phyloP scores from a whole-genome alignment of 2,797 vertebrate genomes.

The Decapterus maruadsi region DNA sequence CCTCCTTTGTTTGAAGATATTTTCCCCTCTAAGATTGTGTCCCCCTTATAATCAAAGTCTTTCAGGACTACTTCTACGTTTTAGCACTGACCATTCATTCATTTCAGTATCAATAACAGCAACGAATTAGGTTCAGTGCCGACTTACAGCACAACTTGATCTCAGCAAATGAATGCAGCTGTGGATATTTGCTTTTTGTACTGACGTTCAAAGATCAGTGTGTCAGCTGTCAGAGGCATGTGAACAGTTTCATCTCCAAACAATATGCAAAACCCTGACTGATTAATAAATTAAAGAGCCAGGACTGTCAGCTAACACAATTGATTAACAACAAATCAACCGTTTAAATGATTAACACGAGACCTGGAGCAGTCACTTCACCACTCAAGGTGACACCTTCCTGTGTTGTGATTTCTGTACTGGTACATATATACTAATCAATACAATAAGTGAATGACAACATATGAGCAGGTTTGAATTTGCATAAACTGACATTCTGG shows the following conservation, averaged over 20 bases:
- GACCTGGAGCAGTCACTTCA: constrained; percentile 58
- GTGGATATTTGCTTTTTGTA: constrained; percentile 10
- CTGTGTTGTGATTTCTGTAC: constrained; percentile 30
- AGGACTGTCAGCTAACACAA: constrained; percentile 52
- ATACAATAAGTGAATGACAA: constrained; percentile 31
- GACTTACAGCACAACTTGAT: too few species aligned
- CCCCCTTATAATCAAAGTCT: too few species aligned
- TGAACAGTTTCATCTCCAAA: constrained; percentile 33
- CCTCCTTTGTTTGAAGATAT: too few species aligned
- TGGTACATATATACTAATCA: constrained; percentile 52
- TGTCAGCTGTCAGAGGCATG: background rate
- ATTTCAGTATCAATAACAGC: background rate
- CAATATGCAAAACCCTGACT: constrained; percentile 46
- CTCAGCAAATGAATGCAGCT: background rate
- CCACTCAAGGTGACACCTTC: constrained; percentile 31
- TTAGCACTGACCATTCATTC: background rate
- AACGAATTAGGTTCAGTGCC: too few species aligned
- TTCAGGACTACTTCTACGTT: too few species aligned
- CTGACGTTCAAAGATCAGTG: constrained; percentile 21
- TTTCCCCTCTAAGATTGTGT: too few species aligned
- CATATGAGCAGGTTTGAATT: constrained; percentile 25
- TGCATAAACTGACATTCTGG: constrained; percentile 34
- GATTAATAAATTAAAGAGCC: constrained; percentile 50
- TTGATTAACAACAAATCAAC: constrained; percentile 59
- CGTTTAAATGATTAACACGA: constrained; percentile 62